Conservation (phyloP, 1,140 invertebrate genomes). For the Liolophura sinensis region DNA sequence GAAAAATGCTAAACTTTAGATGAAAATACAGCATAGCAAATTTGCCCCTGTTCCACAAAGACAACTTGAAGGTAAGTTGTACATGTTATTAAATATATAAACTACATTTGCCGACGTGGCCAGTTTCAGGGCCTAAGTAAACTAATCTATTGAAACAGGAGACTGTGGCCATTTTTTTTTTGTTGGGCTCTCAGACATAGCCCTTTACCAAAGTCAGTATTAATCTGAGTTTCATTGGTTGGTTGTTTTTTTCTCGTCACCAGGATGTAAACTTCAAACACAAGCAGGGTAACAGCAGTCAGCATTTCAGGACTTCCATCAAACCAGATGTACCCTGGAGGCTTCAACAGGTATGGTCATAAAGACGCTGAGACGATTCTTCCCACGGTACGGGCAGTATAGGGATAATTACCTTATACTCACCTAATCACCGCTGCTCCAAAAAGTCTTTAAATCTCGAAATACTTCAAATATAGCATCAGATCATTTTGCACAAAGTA, state of each 20-base stretch:
- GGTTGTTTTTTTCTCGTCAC: constrained; percentile 8
- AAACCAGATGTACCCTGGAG: constrained; percentile 28
- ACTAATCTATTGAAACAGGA: not conserved
- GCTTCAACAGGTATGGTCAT: constrained; percentile 30
- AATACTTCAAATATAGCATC: too few species aligned
- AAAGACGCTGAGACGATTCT: not conserved
- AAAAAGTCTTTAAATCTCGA: too few species aligned
- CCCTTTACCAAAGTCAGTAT: not conserved
- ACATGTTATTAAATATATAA: constrained; percentile 2
- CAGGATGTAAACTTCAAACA: constrained; percentile 41
- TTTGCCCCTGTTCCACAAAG: too few species aligned
- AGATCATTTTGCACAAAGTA: too few species aligned
- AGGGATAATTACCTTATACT: too few species aligned
- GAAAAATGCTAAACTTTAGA: too few species aligned
- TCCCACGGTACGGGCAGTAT: too few species aligned
- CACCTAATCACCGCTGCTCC: too few species aligned
- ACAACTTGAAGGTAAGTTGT: too few species aligned
- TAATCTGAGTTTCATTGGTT: not conserved
- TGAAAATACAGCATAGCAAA: too few species aligned
- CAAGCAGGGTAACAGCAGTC: constrained; percentile 33
- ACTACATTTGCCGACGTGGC: not conserved
- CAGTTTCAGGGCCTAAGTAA: not conserved
- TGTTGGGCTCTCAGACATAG: not conserved
- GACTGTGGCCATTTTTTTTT: not conserved
- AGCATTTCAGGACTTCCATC: constrained; percentile 28